These are phyloP conservation scores for Diglossa cyanea DNA, from an alignment of 2,797 vertebrate species.

Conservation along the genomic window DNA sequence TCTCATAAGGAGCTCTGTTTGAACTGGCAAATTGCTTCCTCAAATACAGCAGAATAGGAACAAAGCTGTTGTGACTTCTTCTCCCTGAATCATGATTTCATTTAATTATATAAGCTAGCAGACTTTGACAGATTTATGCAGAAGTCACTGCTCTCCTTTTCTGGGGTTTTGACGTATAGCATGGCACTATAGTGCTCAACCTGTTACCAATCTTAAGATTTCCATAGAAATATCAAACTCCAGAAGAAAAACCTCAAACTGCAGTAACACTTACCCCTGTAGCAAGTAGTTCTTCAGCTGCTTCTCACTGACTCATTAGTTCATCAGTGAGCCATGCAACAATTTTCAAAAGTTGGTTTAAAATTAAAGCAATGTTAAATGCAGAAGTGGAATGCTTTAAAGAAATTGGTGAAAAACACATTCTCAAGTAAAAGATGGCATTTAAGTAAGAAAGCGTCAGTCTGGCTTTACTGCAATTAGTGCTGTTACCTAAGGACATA, in stretches of 20 bases:
- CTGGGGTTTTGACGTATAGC: background rate
- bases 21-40: background rate
- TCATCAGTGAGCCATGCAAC: background rate
- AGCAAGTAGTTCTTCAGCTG: background rate
- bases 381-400: background rate
- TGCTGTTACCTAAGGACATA: background rate
- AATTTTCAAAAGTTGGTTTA: background rate
- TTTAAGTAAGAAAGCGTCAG: background rate
- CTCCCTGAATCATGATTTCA: background rate
- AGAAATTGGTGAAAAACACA: background rate
- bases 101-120: background rate
- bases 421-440: background rate
- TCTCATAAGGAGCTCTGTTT: background rate
- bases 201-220: background rate
- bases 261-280: background rate
- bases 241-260: background rate
- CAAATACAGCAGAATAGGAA: background rate
- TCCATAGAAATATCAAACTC: background rate
- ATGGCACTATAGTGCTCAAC: fast-evolving
- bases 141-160: background rate
- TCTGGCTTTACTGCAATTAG: background rate
- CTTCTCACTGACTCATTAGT: background rate
- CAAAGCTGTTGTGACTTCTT: background rate
- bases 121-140: background rate
- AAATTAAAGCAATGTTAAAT: background rate